phyloP scores from a whole-genome alignment of 2,797 vertebrate genomes.

The Forpus xanthops region DNA sequence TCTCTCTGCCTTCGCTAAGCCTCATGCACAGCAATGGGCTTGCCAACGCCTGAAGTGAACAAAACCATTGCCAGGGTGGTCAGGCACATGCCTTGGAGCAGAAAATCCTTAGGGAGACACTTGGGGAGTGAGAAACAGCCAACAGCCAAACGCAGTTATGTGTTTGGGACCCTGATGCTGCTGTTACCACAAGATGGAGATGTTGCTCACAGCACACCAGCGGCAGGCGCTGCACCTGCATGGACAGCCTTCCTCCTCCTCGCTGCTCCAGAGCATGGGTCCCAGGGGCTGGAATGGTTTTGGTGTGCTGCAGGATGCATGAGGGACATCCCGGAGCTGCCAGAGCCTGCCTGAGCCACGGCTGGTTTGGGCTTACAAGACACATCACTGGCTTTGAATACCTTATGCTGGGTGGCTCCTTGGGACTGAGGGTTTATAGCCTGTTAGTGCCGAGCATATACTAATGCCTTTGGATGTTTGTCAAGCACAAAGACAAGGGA shows the following conservation, averaged over 20 bases:
- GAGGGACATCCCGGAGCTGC: fast-evolving
- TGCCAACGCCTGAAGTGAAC: fast-evolving
- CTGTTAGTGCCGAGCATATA: not conserved
- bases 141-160: not conserved
- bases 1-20: fast-evolving
- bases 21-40: fast-evolving
- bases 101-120: not conserved
- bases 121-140: no score
- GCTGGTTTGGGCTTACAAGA: not conserved
- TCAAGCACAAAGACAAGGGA: not conserved
- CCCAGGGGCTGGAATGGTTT: not conserved
- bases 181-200: conserved; percentile 35
- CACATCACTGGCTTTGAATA: not conserved
- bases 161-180: not conserved
- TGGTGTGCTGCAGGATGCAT: fast-evolving
- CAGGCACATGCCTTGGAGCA: fast-evolving
- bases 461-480: not conserved
- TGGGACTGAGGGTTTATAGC: not conserved
- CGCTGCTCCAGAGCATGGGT: fast-evolving
- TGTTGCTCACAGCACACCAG: not conserved
- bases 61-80: not conserved
- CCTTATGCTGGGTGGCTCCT: not conserved
- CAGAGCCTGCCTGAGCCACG: not conserved
- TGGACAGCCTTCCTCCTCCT: not conserved
- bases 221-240: not conserved